These are phyloP conservation scores for Lanius ludovicianus DNA, from an alignment of 2,113 vertebrate genomes.

Conservation along the genomic window DNA sequence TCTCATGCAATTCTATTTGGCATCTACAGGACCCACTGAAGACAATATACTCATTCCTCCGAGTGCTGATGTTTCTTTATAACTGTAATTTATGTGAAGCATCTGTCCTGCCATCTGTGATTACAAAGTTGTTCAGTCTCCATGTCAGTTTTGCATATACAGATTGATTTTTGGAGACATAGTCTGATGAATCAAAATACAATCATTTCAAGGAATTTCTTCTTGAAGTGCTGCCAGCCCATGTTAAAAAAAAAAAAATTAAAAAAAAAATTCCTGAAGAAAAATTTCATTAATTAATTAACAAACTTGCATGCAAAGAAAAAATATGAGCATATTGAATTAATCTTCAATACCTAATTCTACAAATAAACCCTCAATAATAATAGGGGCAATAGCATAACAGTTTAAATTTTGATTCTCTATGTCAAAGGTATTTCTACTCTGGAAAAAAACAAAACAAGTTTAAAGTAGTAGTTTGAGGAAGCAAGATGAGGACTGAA, in stretches of 20 bases:
- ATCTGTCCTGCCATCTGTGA: slow-evolving; percentile 40
- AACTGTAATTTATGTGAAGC: slow-evolving; percentile 19
- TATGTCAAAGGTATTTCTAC: not conserved
- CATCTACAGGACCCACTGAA: not conserved
- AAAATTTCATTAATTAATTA: not conserved
- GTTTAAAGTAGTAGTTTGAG: not conserved
- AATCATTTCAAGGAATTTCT: slow-evolving; percentile 31
- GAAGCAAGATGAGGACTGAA: not conserved
- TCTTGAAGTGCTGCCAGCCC: not conserved
- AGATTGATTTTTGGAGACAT: not conserved
- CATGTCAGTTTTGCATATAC: not conserved
- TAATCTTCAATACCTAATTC: not conserved
- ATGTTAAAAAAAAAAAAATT: not conserved
- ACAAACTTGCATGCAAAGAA: not conserved
- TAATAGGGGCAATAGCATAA: not conserved
- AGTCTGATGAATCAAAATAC: not conserved
- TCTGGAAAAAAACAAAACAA: not conserved
- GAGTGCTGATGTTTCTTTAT: slow-evolving; percentile 1
- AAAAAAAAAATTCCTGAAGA: not conserved
- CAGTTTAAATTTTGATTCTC: slow-evolving; percentile 11
- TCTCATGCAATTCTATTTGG: not conserved
- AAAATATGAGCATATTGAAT: not conserved
- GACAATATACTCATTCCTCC: not conserved
- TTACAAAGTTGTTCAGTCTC: not conserved
- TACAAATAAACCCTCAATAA: not conserved